Evolutionary conservation across 2,113 vertebrate species (phyloP).

Genomic region (Siniperca chuatsi): DNA sequence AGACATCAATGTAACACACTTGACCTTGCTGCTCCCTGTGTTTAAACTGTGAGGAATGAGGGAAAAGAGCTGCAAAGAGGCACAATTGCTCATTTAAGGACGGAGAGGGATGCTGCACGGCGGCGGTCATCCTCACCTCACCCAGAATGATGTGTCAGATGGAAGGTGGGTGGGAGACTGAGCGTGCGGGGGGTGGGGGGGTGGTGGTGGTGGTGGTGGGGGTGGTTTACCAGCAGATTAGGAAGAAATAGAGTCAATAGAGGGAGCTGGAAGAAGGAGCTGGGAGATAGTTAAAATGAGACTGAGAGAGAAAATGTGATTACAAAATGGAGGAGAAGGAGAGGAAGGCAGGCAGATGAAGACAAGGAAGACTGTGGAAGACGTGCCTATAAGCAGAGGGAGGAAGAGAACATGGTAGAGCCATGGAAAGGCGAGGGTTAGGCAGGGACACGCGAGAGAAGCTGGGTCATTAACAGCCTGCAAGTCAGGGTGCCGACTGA

Average conservation of each 20-base stretch:
- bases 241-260: constrained; percentile 44
- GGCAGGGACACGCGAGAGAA: constrained; percentile 46
- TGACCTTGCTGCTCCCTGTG: constrained; percentile 72
- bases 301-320: constrained; percentile 11
- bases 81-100: constrained; percentile 25
- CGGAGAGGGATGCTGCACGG: background rate
- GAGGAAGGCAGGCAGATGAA: background rate
- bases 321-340: constrained; percentile 38
- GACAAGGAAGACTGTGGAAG: background rate
- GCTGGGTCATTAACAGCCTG: constrained; percentile 75
- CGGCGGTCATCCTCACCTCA: constrained; percentile 27
- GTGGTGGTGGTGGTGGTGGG: background rate
- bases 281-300: constrained; percentile 28
- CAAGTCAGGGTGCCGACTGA: constrained; percentile 56
- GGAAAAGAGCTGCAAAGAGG: constrained; percentile 26
- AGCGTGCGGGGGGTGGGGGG: background rate
- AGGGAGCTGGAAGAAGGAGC: constrained; percentile 37
- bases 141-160: constrained; percentile 36
- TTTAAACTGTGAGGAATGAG: constrained; percentile 49
- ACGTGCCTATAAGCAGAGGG: constrained; percentile 1
- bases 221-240: constrained; percentile 58
- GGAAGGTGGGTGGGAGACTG: constrained; percentile 43
- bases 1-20: constrained; percentile 59
- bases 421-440: constrained; percentile 30
- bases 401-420: background rate